Conservation (phyloP, 1,140 invertebrate genomes). For the Eurosta solidaginis region DNA sequence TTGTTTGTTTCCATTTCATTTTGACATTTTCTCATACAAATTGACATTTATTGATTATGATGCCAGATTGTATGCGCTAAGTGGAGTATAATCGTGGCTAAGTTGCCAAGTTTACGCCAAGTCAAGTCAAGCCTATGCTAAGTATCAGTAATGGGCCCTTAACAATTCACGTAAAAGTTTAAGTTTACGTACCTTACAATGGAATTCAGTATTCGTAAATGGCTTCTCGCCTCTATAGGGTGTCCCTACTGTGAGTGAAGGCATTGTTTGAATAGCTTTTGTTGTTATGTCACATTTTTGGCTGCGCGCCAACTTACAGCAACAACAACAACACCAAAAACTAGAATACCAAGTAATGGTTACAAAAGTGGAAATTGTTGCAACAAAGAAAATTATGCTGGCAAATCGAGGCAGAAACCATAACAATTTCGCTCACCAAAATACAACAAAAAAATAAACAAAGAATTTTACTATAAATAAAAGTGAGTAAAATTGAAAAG, state of each 20-base stretch:
- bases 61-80: too few species aligned
- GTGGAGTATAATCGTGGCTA: too few species aligned
- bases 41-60: too few species aligned
- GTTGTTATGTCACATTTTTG: not conserved
- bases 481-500: conserved; percentile 6
- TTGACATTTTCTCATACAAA: too few species aligned
- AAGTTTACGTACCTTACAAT: not conserved
- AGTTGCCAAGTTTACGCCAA: too few species aligned
- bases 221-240: not conserved
- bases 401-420: conserved; percentile 18
- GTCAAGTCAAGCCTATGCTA: too few species aligned
- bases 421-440: not conserved
- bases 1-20: too few species aligned
- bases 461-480: not conserved
- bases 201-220: not conserved
- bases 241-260: not conserved
- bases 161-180: too few species aligned
- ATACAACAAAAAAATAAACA: not conserved
- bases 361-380: conserved; percentile 23
- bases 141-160: too few species aligned
- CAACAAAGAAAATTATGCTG: conserved; percentile 13
- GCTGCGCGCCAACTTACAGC: not conserved
- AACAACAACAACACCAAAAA: not conserved
- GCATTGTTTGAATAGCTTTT: conserved; percentile 1
- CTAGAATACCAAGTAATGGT: not conserved